phyloP scores from a whole-genome alignment of 2,888 invertebrate genomes.

The Drosophila paranaensis region DNA sequence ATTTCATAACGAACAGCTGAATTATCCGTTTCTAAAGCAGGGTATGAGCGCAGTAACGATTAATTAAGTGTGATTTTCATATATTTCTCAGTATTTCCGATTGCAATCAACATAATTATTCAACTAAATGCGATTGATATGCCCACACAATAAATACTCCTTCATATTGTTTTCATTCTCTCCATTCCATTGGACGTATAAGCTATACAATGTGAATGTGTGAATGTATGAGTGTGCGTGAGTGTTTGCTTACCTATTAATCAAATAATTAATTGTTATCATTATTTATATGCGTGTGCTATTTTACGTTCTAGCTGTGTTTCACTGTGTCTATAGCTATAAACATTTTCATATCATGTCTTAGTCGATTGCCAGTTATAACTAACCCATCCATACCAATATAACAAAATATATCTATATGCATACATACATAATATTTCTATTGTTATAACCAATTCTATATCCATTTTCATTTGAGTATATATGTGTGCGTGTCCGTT shows the following conservation, averaged over 20 bases:
- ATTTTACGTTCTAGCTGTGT: slow-evolving; percentile 54
- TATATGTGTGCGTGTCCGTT: slow-evolving; percentile 15
- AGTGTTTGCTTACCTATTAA: slow-evolving; percentile 45
- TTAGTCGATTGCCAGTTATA: slow-evolving; percentile 63
- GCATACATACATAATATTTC: slow-evolving; percentile 20
- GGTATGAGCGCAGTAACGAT: slow-evolving; percentile 14
- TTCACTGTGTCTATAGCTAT: slow-evolving; percentile 52
- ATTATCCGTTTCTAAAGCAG: background rate
- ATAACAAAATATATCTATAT: slow-evolving; percentile 31
- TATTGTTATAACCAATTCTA: slow-evolving; percentile 7
- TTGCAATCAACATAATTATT: slow-evolving; percentile 24
- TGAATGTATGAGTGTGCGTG: slow-evolving; percentile 17
- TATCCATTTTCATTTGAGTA: slow-evolving; percentile 14
- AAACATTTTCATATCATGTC: slow-evolving; percentile 44
- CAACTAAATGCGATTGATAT: slow-evolving; percentile 37
- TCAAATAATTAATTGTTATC: slow-evolving; percentile 70
- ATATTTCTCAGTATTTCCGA: slow-evolving; percentile 8
- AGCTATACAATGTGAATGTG: slow-evolving; percentile 16
- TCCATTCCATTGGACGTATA: slow-evolving; percentile 29
- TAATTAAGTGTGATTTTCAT: slow-evolving; percentile 13
- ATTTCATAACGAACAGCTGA: too few relatives aligned
- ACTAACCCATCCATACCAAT: slow-evolving; percentile 21
- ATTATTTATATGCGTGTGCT: slow-evolving; percentile 59
- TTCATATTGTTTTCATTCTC: slow-evolving; percentile 42
- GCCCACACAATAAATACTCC: slow-evolving; percentile 45